Conservation (phyloP, 2,797 vertebrate species). For the Gorsachius magnificus region DNA sequence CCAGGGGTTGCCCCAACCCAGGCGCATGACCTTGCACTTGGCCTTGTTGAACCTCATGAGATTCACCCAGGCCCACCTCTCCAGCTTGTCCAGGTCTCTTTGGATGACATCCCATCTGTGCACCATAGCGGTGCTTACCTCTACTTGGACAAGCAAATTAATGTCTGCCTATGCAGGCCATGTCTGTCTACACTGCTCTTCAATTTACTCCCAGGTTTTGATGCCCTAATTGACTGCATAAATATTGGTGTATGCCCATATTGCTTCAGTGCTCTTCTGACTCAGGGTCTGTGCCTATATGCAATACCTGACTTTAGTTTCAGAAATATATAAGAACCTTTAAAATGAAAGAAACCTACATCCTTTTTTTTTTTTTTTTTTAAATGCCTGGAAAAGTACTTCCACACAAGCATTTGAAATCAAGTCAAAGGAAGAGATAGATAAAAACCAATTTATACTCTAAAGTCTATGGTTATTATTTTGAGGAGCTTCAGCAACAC, state of each 20-base stretch:
- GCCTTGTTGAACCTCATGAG: no score
- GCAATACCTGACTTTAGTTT: not conserved
- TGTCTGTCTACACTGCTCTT: not conserved
- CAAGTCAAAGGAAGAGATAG: not conserved
- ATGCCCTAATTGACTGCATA: not conserved
- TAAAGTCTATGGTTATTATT: not conserved
- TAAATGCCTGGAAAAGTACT: not conserved
- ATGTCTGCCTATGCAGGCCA: not conserved
- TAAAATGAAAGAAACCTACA: not conserved
- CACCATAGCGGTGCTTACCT: not conserved
- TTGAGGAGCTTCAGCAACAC: not conserved
- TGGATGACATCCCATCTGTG: no score
- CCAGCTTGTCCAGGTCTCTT: no score
- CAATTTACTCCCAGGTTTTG: not conserved
- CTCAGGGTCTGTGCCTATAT: not conserved
- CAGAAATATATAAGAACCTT: not conserved
- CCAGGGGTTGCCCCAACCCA: no score
- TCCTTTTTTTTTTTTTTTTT: not conserved
- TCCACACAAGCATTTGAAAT: not conserved
- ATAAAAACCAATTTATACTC: not conserved
- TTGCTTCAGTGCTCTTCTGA: not conserved
- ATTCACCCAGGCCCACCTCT: no score
- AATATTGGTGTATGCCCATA: not conserved
- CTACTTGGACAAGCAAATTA: not conserved
- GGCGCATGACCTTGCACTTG: no score